These are phyloP conservation scores for Hylyphantes graminicola DNA, from an alignment of 1,140 invertebrate genomes.

Conservation along the genomic window DNA sequence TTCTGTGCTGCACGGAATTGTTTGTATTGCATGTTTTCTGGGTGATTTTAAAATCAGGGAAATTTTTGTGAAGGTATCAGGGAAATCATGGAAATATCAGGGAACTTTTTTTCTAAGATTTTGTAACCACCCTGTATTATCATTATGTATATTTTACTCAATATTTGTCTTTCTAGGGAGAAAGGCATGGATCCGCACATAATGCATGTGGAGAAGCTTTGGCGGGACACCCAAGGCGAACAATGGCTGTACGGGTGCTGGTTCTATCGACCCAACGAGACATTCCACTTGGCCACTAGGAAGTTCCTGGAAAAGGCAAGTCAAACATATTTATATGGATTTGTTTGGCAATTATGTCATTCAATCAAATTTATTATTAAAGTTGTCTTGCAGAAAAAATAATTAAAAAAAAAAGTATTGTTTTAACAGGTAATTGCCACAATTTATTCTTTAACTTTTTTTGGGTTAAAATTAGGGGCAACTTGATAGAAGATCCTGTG, in stretches of 20 bases:
- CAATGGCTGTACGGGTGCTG: conserved; percentile 91
- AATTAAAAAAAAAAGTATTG: not conserved
- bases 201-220: conserved; percentile 86
- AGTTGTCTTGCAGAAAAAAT: too few relatives aligned
- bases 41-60: too few relatives aligned
- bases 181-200: conserved; percentile 85
- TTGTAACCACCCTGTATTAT: not conserved
- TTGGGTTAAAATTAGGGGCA: too few relatives aligned
- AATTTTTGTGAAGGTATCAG: too few relatives aligned
- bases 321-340: not conserved
- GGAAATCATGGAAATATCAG: too few relatives aligned
- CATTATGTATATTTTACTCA: not conserved
- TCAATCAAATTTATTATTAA: too few relatives aligned
- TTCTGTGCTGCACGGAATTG: too few relatives aligned
- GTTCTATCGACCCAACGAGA: conserved; percentile 90
- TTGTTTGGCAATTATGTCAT: too few relatives aligned
- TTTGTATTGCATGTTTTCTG: too few relatives aligned
- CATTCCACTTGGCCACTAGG: conserved; percentile 92
- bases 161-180: conserved; percentile 68
- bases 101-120: too few relatives aligned
- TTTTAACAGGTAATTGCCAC: not conserved
- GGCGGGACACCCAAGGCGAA: conserved; percentile 84
- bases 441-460: too few relatives aligned
- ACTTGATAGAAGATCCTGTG: too few relatives aligned
- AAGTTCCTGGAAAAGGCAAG: conserved; percentile 88